Conservation (phyloP, 2,888 invertebrate species). For the Danaus chrysippus region DNA sequence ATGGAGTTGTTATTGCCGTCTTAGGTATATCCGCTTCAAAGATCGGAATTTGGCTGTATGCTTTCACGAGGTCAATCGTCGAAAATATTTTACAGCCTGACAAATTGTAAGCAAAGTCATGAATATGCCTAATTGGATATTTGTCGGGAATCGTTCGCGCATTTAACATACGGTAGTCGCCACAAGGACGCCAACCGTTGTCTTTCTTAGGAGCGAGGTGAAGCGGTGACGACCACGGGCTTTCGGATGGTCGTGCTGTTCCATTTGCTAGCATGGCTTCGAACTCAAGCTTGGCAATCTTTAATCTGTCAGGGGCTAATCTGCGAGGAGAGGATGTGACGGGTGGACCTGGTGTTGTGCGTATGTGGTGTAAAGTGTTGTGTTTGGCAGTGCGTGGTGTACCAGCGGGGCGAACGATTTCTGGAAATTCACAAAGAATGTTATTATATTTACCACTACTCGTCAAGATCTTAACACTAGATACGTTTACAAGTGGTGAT, state of each 20-base stretch:
- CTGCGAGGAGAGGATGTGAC: conserved; percentile 22
- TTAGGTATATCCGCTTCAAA: conserved; percentile 24
- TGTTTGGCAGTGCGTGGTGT: neutral
- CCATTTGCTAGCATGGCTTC: no score
- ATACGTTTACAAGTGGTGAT: neutral
- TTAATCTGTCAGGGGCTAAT: conserved; percentile 21
- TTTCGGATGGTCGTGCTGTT: conserved; percentile 27
- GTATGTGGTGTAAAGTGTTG: neutral
- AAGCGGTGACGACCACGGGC: conserved; percentile 29
- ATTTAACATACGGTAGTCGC: no score
- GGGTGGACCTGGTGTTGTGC: conserved; percentile 25
- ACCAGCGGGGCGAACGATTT: neutral
- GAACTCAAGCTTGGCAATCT: conserved; percentile 14
- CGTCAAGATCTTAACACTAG: no score
- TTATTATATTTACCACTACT: no score
- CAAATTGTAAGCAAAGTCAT: conserved; percentile 42
- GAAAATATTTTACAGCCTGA: conserved; percentile 38
- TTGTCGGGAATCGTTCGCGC: conserved; percentile 36
- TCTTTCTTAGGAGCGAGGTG: conserved; percentile 40
- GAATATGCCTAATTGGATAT: conserved; percentile 45
- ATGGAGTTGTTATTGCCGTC: conserved; percentile 30
- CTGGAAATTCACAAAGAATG: neutral
- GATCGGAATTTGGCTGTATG: conserved; percentile 34
- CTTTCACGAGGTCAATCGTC: conserved; percentile 44
- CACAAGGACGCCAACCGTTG: conserved; percentile 40